These are phyloP conservation scores for Saimiri boliviensis DNA, from an alignment of 2,113 vertebrate genomes.

Conservation along the genomic window DNA sequence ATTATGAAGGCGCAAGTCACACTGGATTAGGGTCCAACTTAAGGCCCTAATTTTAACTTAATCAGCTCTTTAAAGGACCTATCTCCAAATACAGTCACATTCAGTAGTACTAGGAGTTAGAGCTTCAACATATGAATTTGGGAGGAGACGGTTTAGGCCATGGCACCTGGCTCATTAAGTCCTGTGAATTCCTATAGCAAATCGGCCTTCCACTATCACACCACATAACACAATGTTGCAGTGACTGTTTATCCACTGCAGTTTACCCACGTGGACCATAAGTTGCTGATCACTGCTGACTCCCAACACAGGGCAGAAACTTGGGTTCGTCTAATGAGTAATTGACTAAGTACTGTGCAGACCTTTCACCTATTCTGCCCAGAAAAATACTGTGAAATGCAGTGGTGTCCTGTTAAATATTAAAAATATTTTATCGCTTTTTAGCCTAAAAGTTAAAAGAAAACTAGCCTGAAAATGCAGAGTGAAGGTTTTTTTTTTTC, in stretches of 20 bases:
- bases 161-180: not conserved
- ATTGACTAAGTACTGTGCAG: slow-evolving; percentile 7
- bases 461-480: slow-evolving; percentile 3
- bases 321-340: not conserved
- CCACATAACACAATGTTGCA: not conserved
- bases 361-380: not conserved
- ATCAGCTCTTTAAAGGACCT: not conserved
- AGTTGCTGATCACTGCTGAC: not conserved
- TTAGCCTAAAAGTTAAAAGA: not conserved
- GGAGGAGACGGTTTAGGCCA: not conserved
- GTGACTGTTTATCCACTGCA: not conserved
- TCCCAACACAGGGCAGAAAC: not conserved
- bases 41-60: not conserved
- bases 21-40: not conserved
- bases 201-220: not conserved
- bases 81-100: not conserved
- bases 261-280: not conserved
- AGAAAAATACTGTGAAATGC: not conserved
- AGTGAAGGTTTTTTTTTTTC: not conserved
- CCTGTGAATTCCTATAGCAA: not conserved
- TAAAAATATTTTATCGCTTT: not conserved
- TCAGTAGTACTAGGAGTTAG: not conserved
- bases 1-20: not conserved
- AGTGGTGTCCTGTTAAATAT: not conserved
- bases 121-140: not conserved